A percentile compares a stretch with the other conserved stretches of the same genome.
Conservation (phyloP, 2,888 invertebrate genomes). For the Harpalus rufipes region DNA sequence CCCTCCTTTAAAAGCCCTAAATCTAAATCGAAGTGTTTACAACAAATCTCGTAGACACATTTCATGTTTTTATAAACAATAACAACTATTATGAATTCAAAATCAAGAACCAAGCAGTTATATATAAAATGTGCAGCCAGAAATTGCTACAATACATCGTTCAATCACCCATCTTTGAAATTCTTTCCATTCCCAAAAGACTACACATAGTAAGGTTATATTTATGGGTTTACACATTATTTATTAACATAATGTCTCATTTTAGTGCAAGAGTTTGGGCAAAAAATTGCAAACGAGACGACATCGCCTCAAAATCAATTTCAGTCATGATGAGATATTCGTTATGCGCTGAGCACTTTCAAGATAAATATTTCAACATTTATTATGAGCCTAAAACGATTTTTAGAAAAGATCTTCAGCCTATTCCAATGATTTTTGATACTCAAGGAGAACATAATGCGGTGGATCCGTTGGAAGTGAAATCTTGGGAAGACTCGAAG, state of each 20-base stretch:
- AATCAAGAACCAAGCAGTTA: background rate
- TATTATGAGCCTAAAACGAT: background rate
- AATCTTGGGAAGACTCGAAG: background rate
- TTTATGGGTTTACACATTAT: background rate
- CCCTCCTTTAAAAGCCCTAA: too few species aligned
- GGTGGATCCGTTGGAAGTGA: background rate
- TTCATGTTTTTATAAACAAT: background rate
- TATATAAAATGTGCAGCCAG: conserved; percentile 4
- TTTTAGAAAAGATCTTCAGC: background rate
- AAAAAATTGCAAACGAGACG: background rate
- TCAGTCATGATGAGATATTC: background rate
- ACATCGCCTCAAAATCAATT: background rate
- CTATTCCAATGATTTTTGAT: conserved; percentile 22
- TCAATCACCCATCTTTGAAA: background rate
- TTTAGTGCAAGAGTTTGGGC: conserved; percentile 21
- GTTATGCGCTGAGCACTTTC: conserved; percentile 15
- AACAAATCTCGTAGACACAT: too few species aligned
- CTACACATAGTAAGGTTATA: background rate
- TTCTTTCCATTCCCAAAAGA: conserved; percentile 35
- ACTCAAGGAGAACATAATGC: background rate
- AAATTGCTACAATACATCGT: conserved; percentile 16
- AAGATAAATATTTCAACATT: conserved; percentile 18
- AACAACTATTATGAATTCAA: background rate
- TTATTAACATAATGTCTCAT: background rate
- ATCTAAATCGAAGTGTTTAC: too few species aligned